Percentiles rank a stretch among this genome's conserved stretches.
These are phyloP conservation scores for Dendroctonus valens DNA, from an alignment of 1,140 invertebrate genomes.

Conservation along the genomic window DNA sequence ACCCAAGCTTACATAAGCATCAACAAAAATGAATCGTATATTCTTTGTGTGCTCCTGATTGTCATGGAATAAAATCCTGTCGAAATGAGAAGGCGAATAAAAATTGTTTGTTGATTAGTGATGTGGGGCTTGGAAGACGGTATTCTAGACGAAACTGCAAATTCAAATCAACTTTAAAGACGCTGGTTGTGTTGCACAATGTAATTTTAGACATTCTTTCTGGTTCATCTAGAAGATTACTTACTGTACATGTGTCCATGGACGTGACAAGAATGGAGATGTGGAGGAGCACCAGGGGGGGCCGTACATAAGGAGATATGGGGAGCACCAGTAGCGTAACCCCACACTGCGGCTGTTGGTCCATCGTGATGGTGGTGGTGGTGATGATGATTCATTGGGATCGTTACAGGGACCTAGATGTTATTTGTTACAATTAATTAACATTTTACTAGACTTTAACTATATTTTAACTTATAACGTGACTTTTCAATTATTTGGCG, in stretches of 20 bases:
- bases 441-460: no score
- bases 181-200: neutral
- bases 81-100: no score
- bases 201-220: conserved; percentile 15
- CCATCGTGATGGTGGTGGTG: conserved; percentile 29
- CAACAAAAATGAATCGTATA: no score
- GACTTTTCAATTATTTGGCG: no score
- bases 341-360: conserved; percentile 52
- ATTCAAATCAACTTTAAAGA: no score
- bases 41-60: no score
- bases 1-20: no score
- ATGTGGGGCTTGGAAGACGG: no score
- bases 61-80: no score
- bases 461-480: no score
- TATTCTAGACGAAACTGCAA: no score
- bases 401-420: conserved; percentile 59
- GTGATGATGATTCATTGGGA: conserved; percentile 57
- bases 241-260: conserved; percentile 49
- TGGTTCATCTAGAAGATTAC: conserved; percentile 7
- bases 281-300: conserved; percentile 52
- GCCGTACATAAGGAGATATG: conserved; percentile 54
- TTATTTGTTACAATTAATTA: neutral
- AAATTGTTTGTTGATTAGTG: no score
- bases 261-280: conserved; percentile 54
- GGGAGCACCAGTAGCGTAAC: conserved; percentile 52